These are phyloP conservation scores for Zingel zingel DNA, from an alignment of 2,113 vertebrate species.

Conservation along the genomic window DNA sequence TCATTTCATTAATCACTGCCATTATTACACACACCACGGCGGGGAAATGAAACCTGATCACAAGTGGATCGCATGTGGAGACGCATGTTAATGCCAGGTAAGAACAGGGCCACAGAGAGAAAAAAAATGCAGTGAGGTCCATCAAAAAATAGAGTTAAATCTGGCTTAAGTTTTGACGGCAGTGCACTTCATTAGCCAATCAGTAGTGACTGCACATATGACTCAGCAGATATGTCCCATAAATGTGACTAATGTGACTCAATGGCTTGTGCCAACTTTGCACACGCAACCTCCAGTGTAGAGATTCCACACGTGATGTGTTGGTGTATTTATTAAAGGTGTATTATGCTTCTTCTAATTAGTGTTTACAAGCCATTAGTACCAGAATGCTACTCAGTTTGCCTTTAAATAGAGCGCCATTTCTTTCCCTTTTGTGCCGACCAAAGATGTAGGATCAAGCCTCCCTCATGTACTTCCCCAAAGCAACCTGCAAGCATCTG, in stretches of 20 bases:
- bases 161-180: not conserved
- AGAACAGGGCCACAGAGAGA: too few relatives aligned
- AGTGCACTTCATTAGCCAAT: not conserved
- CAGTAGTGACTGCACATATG: not conserved
- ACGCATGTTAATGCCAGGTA: too few relatives aligned
- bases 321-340: not conserved
- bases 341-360: not conserved
- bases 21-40: too few relatives aligned
- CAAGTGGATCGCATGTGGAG: too few relatives aligned
- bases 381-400: conserved; percentile 13
- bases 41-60: too few relatives aligned
- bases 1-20: too few relatives aligned
- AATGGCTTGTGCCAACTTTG: not conserved
- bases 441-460: conserved; percentile 75
- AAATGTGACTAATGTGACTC: not conserved
- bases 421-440: conserved; percentile 69
- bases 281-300: not conserved
- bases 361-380: conserved; percentile 11
- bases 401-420: conserved; percentile 58
- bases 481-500: conserved; percentile 75
- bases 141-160: not conserved
- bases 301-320: not conserved
- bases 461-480: conserved; percentile 68
- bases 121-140: too few relatives aligned
- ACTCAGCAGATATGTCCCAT: not conserved